These are phyloP conservation scores for Dichetophora obliterata DNA, from an alignment of 2,888 invertebrate genomes.

Conservation along the genomic window DNA sequence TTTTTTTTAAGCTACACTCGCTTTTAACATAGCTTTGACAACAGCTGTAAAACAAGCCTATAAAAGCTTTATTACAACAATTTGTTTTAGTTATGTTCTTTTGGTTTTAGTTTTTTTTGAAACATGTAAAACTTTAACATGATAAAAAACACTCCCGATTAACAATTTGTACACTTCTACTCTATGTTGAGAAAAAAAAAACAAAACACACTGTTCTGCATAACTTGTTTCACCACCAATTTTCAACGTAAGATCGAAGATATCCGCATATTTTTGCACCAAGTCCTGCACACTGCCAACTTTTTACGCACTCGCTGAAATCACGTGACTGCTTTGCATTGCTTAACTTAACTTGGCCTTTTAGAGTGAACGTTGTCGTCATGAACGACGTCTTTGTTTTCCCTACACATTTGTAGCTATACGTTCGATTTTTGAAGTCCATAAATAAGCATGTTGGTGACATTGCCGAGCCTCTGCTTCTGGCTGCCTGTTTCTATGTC, in stretches of 20 bases:
- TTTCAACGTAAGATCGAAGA: not conserved
- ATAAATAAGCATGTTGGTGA: conserved; percentile 25
- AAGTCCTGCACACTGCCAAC: not conserved
- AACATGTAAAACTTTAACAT: too few species aligned
- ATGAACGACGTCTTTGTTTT: not conserved
- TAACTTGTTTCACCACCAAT: not conserved
- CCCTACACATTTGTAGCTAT: not conserved
- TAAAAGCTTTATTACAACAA: too few species aligned
- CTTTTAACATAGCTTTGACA: too few species aligned
- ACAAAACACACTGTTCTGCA: not conserved
- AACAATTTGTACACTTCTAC: not conserved
- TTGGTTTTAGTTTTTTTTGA: too few species aligned
- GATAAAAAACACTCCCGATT: too few species aligned
- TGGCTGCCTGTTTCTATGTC: not conserved
- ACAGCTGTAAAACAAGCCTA: too few species aligned
- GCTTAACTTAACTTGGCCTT: not conserved
- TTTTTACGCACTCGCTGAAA: not conserved
- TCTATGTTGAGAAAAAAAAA: not conserved
- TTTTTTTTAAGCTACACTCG: too few species aligned
- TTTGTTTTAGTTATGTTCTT: too few species aligned
- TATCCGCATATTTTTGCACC: conserved; percentile 1
- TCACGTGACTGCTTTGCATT: not conserved
- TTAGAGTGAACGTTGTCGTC: not conserved
- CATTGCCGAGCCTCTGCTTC: conserved; percentile 1
- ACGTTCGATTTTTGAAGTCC: conserved; percentile 14